Percentiles rank a stretch among this genome's conserved stretches.
These are phyloP conservation scores for Salticus scenicus DNA, from an alignment of 2,888 invertebrate genomes.

Conservation along the genomic window DNA sequence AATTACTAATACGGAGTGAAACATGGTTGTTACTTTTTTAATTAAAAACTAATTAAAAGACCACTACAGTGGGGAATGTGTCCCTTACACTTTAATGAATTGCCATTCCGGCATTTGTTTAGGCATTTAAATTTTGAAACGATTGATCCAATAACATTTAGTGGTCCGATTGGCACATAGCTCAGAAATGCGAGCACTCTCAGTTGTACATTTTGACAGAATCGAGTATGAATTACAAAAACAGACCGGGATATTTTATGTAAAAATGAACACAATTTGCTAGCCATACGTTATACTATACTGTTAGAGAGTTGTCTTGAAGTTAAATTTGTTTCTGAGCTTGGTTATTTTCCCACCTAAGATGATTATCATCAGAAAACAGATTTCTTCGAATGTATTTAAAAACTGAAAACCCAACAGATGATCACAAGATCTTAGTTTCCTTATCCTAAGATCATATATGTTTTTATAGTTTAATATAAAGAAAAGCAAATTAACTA, in stretches of 20 bases:
- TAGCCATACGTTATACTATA: background rate
- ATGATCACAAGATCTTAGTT: background rate
- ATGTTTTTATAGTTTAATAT: background rate
- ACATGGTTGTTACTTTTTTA: too few species aligned
- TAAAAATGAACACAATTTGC: background rate
- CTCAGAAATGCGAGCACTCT: background rate
- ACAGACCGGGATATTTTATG: background rate
- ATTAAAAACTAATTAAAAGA: background rate
- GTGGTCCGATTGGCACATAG: conserved; percentile 1
- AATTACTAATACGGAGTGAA: background rate
- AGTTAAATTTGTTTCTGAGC: background rate
- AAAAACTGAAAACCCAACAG: background rate
- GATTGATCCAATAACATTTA: background rate
- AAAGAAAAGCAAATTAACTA: background rate
- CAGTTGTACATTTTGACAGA: background rate
- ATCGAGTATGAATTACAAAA: background rate
- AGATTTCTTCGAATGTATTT: background rate
- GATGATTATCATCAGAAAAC: background rate
- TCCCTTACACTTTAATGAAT: background rate
- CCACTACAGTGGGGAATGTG: background rate
- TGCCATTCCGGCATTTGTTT: conserved; percentile 1
- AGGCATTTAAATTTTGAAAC: background rate
- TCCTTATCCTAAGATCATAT: background rate
- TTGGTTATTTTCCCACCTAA: background rate
- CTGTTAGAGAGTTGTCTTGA: background rate